Evolutionary conservation across 2,888 invertebrate species (phyloP).

Genomic region (Agrochola macilenta): DNA sequence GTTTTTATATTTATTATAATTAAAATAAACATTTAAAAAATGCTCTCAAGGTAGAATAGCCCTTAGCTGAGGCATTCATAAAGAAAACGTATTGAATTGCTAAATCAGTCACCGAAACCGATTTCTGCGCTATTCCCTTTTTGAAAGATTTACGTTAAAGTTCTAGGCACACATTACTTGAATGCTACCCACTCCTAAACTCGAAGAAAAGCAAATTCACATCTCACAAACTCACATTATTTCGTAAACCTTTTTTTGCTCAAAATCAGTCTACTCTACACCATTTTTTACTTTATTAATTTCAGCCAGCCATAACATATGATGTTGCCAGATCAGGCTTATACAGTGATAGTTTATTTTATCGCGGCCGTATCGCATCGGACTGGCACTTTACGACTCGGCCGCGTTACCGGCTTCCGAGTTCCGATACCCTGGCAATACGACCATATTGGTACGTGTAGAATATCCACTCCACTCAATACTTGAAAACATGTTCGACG

Average conservation of each 20-base stretch:
- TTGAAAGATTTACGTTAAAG: background rate
- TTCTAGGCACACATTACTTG: background rate
- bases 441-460: background rate
- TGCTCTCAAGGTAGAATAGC: background rate
- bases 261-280: background rate
- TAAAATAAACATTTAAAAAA: background rate
- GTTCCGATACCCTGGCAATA: constrained; percentile 39
- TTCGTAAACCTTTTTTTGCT: background rate
- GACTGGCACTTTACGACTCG: constrained; percentile 57
- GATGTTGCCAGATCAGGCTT: constrained; percentile 43
- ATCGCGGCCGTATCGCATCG: constrained; percentile 59
- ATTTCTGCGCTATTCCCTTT: background rate
- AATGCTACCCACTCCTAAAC: background rate
- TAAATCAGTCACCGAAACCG: background rate
- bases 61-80: background rate
- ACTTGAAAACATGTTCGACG: background rate
- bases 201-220: background rate
- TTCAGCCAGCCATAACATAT: constrained; percentile 21
- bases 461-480: constrained; percentile 22
- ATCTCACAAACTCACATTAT: background rate
- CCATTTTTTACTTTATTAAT: constrained; percentile 46
- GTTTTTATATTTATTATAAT: background rate
- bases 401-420: constrained; percentile 52
- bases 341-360: constrained; percentile 62
- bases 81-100: background rate